phyloP scores from a whole-genome alignment of 2,888 invertebrate genomes.

The Neuroscelio doddi region DNA sequence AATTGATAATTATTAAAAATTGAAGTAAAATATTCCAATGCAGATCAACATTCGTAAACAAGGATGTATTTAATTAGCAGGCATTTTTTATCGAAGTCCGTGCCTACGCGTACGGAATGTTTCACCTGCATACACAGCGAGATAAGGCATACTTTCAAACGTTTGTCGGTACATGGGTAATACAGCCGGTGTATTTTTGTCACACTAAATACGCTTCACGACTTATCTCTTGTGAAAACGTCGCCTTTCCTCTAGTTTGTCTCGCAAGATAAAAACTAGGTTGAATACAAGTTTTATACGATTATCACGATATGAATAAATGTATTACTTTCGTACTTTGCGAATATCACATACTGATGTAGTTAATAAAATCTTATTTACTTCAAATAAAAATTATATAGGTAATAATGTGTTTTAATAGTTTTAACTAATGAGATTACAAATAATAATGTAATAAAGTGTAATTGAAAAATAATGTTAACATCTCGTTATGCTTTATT shows the following conservation, averaged over 20 bases:
- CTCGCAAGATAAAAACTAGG: constrained; percentile 35
- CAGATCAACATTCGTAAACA: too few species aligned
- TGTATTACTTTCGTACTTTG: not conserved
- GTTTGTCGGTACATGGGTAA: constrained; percentile 22
- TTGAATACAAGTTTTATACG: constrained; percentile 18
- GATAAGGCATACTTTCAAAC: constrained; percentile 22
- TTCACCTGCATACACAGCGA: constrained; percentile 28
- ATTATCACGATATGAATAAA: constrained; percentile 2
- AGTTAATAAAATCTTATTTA: not conserved
- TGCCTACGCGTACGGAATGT: constrained; percentile 2
- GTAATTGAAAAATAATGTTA: too few species aligned
- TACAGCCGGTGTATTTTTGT: constrained; percentile 29
- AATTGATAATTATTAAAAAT: too few species aligned
- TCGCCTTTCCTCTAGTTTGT: constrained; percentile 26
- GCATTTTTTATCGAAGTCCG: too few species aligned
- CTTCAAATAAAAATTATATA: not conserved
- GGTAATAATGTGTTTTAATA: not conserved
- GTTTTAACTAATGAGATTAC: too few species aligned
- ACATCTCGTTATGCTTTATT: too few species aligned
- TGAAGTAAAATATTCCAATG: too few species aligned
- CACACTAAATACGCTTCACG: constrained; percentile 19
- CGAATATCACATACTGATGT: not conserved
- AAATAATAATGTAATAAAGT: too few species aligned
- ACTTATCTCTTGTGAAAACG: constrained; percentile 24
- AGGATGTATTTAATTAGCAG: too few species aligned